phyloP scores from a whole-genome alignment of 2,797 vertebrate genomes.

The Sebastes trivittatus region DNA sequence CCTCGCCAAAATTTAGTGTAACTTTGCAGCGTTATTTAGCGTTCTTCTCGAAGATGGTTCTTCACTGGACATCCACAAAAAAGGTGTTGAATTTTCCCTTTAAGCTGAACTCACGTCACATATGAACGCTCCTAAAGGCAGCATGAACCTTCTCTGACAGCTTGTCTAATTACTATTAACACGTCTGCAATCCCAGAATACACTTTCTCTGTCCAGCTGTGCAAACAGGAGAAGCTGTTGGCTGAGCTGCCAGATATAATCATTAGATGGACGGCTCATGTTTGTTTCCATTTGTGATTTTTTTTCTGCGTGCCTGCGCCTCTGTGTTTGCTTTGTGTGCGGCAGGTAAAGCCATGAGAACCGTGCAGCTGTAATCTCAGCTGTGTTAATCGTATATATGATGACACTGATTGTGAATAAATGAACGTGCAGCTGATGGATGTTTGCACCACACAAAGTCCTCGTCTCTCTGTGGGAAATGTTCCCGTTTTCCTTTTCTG shows the following conservation, averaged over 20 bases:
- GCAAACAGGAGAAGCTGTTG: slow-evolving; percentile 35
- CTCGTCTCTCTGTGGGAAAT: not conserved
- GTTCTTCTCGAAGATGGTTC: too few relatives aligned
- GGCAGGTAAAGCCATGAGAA: slow-evolving; percentile 10
- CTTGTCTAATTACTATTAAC: not conserved
- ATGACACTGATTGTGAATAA: slow-evolving; percentile 4
- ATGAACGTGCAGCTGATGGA: not conserved
- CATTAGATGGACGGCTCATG: not conserved
- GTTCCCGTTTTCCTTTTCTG: not conserved
- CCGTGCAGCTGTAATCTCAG: slow-evolving; percentile 31
- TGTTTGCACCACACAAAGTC: slow-evolving; percentile 29
- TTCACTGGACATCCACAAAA: not conserved
- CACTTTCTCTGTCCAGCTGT: slow-evolving; percentile 54
- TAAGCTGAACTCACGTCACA: not conserved
- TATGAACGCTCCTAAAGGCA: not conserved
- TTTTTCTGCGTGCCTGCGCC: not conserved
- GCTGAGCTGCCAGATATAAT: slow-evolving; percentile 1
- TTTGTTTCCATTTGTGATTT: slow-evolving; percentile 5
- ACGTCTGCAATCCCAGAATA: slow-evolving; percentile 1
- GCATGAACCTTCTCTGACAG: slow-evolving; percentile 2
- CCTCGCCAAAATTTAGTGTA: too few relatives aligned
- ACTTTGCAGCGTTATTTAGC: too few relatives aligned
- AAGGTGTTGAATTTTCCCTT: not conserved
- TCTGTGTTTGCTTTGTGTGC: slow-evolving; percentile 26
- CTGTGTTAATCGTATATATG: not conserved